A percentile compares a stretch with the other conserved stretches of the same genome.
These are phyloP conservation scores for Sciaenops ocellatus DNA, from an alignment of 2,797 vertebrate species.

Conservation along the genomic window DNA sequence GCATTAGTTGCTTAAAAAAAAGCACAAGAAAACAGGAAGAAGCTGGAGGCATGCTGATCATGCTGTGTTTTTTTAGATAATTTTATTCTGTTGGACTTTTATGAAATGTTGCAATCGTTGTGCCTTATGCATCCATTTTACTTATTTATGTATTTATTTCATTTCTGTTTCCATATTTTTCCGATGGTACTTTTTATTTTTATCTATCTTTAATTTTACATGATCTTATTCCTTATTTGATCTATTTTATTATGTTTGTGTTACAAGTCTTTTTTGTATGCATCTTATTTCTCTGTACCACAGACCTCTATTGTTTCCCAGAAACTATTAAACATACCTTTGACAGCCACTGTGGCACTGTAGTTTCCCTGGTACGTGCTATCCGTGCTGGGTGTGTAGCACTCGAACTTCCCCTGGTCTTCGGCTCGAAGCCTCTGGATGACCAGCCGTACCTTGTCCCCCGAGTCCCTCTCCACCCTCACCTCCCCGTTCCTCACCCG, in stretches of 20 bases:
- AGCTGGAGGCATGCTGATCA: background rate
- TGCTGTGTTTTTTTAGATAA: background rate
- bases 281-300: background rate
- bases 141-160: background rate
- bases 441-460: constrained; percentile 84
- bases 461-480: constrained; percentile 87
- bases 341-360: constrained; percentile 85
- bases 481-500: constrained; percentile 88
- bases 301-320: background rate
- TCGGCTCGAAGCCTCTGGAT: constrained; percentile 86
- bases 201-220: background rate
- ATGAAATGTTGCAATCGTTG: background rate
- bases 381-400: constrained; percentile 93
- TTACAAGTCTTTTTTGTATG: background rate
- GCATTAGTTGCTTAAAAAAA: background rate
- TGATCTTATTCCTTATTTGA: background rate
- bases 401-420: constrained; percentile 91
- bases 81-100: background rate
- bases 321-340: constrained; percentile 80
- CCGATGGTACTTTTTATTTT: background rate
- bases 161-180: background rate
- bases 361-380: constrained; percentile 89
- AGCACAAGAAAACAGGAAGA: background rate
- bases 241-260: background rate
- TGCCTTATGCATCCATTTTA: background rate